Base-by-base conservation (phyloP, 2,797 vertebrate genomes). In the Tragopan temminckii region DNA sequence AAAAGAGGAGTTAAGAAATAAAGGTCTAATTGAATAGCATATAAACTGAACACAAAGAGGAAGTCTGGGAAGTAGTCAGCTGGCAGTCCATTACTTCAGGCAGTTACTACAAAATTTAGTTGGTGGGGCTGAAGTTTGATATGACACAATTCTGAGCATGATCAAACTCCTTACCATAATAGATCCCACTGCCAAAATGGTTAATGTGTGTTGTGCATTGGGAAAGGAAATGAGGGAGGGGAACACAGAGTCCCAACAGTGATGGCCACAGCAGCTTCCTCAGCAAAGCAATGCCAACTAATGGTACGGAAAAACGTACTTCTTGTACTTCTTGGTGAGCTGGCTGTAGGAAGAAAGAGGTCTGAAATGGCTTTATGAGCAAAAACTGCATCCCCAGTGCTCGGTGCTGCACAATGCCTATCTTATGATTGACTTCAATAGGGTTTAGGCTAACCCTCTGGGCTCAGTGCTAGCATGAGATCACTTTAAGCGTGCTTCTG, bases 1-100 rank as follows among this genome's bases (percentile, higher is more conserved):
- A 81, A 93, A 94, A 83, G 45, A 86, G 13, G 31, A 43, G 63
- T 50, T 94, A 66, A 84, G 74, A 69, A 91, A 80, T 76, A 29
- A 89, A 92, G 63, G 75, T 84, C 67, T 90, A 68, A 40, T 48
- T 85, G 82, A 87, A 80, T 8, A 77, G 29, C 36, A 68, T 48
- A 11, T 46, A 74, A 90, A 78, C 33, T 85, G 27, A 58, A 86
- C 63, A 84, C 55, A 69, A 85, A 83, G 82, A 91, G 31, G 43
- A 58, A 72, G 61, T 53, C 15, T 13, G 50, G 29, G 36, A 70
- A 50, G 31, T 6, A 40, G 13, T 17, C 55, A 76, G 63, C 31
- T 57, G 42, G 25, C 50, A 68, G 17, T 9, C 16, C 72, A 63
- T 50, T 42, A 16, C 83, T 0, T 0, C 62, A 72, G 48, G 52